Evolutionary conservation across 2,888 invertebrate species (phyloP).

Genomic region (Anticlea derivata): DNA sequence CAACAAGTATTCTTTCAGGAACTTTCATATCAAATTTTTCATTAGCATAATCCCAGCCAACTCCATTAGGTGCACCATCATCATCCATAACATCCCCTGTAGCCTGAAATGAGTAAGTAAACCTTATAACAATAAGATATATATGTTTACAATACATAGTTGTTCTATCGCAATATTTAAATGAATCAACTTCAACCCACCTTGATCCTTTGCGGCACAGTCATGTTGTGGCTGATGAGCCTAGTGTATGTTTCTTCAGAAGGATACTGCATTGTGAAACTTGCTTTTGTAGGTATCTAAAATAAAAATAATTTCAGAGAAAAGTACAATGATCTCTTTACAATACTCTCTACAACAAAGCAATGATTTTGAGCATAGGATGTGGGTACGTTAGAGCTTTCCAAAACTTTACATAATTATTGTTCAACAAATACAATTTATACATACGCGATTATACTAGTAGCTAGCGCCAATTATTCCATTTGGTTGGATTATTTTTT

Average conservation of each 20-base stretch:
- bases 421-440: background rate
- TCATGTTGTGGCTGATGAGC: conserved; percentile 80
- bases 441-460: conserved; percentile 10
- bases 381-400: conserved; percentile 11
- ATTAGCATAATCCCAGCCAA: conserved; percentile 86
- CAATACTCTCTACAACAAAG: background rate
- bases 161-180: too few relatives aligned
- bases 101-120: conserved; percentile 71
- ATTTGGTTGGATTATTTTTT: conserved; percentile 21
- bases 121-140: too few relatives aligned
- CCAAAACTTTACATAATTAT: background rate
- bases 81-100: conserved; percentile 87
- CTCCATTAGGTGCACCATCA: conserved; percentile 85
- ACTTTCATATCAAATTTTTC: conserved; percentile 96
- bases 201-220: conserved; percentile 79
- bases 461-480: conserved; percentile 22
- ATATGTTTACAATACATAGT: too few relatives aligned
- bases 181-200: too few relatives aligned
- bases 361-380: background rate
- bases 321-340: background rate
- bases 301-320: conserved; percentile 15
- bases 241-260: conserved; percentile 77
- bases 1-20: conserved; percentile 95
- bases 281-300: conserved; percentile 22
- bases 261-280: conserved; percentile 65